Conservation (phyloP, 2,888 invertebrate species). For the Synanthedon tipuliformis region DNA sequence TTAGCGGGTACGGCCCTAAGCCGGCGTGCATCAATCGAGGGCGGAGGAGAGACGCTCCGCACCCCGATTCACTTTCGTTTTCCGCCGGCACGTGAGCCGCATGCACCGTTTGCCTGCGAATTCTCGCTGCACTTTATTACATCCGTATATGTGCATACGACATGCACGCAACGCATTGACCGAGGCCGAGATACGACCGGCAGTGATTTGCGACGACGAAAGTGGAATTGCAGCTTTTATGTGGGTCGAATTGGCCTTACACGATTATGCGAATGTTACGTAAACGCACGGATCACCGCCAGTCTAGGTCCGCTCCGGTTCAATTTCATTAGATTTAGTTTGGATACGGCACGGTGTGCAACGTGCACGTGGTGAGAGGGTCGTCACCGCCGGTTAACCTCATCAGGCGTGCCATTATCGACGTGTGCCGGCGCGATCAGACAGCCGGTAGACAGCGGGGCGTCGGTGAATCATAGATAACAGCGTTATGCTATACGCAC, state of each 20-base stretch:
- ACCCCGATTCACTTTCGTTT: conserved; percentile 65
- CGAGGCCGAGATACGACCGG: conserved; percentile 63
- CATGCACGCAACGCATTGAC: conserved; percentile 65
- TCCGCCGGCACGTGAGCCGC: conserved; percentile 58
- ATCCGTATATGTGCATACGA: conserved; percentile 66
- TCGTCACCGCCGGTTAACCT: conserved; percentile 39
- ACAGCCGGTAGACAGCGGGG: conserved; percentile 58
- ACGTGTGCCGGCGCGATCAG: conserved; percentile 52
- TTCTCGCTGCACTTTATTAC: conserved; percentile 64
- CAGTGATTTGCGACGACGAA: conserved; percentile 68
- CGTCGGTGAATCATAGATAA: conserved; percentile 67
- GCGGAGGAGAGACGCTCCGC: conserved; percentile 41
- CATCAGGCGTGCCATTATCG: conserved; percentile 53
- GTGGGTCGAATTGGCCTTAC: conserved; percentile 55
- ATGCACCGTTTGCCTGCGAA: conserved; percentile 58
- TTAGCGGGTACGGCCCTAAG: conserved; percentile 55
- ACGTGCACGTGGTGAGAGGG: conserved; percentile 25
- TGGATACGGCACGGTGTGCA: background rate
- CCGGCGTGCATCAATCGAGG: conserved; percentile 55
- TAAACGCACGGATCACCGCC: conserved; percentile 15
- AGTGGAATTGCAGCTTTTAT: conserved; percentile 69
- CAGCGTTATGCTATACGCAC: conserved; percentile 45
- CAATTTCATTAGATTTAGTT: background rate
- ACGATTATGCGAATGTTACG: conserved; percentile 55
- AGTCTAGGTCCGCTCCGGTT: background rate